Conservation (phyloP, 2,888 invertebrate species). For the Crepidodera aurea region DNA sequence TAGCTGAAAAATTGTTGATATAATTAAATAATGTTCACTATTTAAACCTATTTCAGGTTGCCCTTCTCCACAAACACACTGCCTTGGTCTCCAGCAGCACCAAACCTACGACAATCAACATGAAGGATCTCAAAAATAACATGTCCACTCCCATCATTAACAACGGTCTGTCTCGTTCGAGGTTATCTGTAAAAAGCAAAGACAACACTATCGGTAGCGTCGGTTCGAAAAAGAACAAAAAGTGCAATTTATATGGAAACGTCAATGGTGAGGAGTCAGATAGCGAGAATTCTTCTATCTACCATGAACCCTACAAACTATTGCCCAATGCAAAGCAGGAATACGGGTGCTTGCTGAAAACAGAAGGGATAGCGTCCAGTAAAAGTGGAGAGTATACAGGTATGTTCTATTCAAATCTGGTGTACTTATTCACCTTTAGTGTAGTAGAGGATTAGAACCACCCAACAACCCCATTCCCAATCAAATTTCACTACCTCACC, state of each 20-base stretch:
- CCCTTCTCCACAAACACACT: constrained; percentile 70
- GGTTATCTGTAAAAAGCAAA: constrained; percentile 62
- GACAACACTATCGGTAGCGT: constrained; percentile 55
- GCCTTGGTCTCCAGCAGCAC: constrained; percentile 67
- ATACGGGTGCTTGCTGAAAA: constrained; percentile 64
- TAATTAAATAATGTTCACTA: too few relatives aligned
- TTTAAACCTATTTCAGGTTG: constrained; percentile 59
- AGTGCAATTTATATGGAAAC: constrained; percentile 62
- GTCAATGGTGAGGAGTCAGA: constrained; percentile 64
- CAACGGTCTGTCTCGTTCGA: constrained; percentile 64
- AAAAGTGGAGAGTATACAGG: constrained; percentile 66
- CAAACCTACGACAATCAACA: constrained; percentile 66
- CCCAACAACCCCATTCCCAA: too few relatives aligned
- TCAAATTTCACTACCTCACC: too few relatives aligned
- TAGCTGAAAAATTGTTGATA: too few relatives aligned
- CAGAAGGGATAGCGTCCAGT: constrained; percentile 62
- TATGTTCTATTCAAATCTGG: too few relatives aligned
- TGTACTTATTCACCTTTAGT: too few relatives aligned
- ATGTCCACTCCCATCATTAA: constrained; percentile 67
- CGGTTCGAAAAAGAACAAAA: constrained; percentile 57
- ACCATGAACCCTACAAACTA: constrained; percentile 67
- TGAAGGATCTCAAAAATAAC: constrained; percentile 66
- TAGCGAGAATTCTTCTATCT: constrained; percentile 66
- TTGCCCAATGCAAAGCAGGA: constrained; percentile 63
- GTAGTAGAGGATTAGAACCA: too few relatives aligned